Evolutionary conservation across 2,113 vertebrate species (phyloP).

Genomic region (Prietella phreatophila): DNA sequence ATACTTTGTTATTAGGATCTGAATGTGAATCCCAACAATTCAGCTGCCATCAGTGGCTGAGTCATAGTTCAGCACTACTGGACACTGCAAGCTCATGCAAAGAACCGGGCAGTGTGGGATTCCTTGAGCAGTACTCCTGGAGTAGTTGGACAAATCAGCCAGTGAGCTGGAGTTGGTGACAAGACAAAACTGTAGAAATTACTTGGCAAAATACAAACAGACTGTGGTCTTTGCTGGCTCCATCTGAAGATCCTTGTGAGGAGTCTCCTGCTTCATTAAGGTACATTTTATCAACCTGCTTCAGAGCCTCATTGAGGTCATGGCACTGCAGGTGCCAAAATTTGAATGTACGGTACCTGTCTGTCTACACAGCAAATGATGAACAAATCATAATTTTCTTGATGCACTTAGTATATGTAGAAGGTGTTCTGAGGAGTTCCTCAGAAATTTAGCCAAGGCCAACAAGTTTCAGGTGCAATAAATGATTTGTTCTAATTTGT

Average conservation of each 20-base stretch:
- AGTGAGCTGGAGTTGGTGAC: not conserved
- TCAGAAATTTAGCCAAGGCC: not conserved
- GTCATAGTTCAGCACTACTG: not conserved
- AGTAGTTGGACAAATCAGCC: not conserved
- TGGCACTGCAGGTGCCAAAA: conserved; percentile 85
- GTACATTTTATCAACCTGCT: conserved; percentile 94
- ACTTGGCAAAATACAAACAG: not conserved
- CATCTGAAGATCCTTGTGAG: conserved; percentile 78
- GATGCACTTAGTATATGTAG: too few species aligned
- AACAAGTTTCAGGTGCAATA: not conserved
- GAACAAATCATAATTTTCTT: not conserved
- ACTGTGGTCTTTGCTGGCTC: conserved; percentile 74
- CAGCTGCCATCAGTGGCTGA: not conserved
- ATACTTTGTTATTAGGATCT: not conserved
- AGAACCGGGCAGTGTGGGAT: not conserved
- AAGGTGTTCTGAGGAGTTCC: not conserved
- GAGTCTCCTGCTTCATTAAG: conserved; percentile 84
- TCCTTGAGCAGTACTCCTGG: not conserved
- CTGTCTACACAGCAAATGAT: not conserved
- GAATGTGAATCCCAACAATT: not conserved
- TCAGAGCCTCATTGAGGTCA: conserved; percentile 94
- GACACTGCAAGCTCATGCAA: not conserved
- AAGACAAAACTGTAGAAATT: not conserved
- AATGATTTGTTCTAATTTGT: not conserved
- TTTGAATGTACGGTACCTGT: not conserved